Percentiles rank a stretch among this genome's conserved stretches.
phyloP scores from a whole-genome alignment of 2,888 invertebrate genomes.

The Epirrhoe alternata region DNA sequence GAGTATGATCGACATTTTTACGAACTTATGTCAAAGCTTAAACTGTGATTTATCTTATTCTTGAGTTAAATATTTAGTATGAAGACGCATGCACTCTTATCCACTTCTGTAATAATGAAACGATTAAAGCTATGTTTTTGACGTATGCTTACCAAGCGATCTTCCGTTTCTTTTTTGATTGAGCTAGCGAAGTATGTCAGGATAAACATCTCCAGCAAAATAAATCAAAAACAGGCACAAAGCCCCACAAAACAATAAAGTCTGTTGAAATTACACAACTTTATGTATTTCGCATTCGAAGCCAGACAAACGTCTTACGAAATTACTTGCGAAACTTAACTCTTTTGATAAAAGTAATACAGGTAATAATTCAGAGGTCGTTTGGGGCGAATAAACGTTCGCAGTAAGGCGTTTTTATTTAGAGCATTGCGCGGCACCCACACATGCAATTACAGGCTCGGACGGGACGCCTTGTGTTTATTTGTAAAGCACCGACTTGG shows the following conservation, averaged over 20 bases:
- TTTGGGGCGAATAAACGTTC: slow-evolving; percentile 39
- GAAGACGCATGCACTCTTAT: too few relatives aligned
- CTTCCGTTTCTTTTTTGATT: background rate
- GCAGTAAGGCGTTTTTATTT: slow-evolving; percentile 43
- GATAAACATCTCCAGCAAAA: slow-evolving; percentile 5
- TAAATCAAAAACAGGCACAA: slow-evolving; percentile 15
- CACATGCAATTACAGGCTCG: slow-evolving; percentile 55
- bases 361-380: slow-evolving; percentile 39
- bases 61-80: too few relatives aligned
- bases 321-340: slow-evolving; percentile 40
- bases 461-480: slow-evolving; percentile 51
- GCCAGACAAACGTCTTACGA: slow-evolving; percentile 31
- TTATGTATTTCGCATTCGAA: slow-evolving; percentile 35
- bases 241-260: slow-evolving; percentile 26
- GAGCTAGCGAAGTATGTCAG: background rate
- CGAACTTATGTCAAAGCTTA: background rate
- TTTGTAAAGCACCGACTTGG: slow-evolving; percentile 57
- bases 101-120: too few relatives aligned
- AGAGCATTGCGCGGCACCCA: slow-evolving; percentile 35
- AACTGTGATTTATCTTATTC: too few relatives aligned
- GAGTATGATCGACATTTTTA: background rate
- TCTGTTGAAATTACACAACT: slow-evolving; percentile 36
- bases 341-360: slow-evolving; percentile 41
- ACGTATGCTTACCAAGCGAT: background rate
- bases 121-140: too few relatives aligned